These are phyloP conservation scores for Lycia hirtaria DNA, from an alignment of 2,888 invertebrate genomes.

Conservation along the genomic window DNA sequence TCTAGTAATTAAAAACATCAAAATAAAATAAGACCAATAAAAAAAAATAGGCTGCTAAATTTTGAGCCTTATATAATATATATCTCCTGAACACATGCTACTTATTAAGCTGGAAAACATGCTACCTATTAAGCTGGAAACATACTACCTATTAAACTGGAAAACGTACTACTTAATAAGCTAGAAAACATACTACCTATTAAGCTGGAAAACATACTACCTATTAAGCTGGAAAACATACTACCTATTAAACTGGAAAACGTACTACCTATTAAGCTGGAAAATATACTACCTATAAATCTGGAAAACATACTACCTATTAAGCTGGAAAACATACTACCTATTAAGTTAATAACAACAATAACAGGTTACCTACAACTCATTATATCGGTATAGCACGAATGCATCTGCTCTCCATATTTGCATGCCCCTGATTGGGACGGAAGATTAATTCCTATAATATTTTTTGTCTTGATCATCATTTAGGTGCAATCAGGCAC, in stretches of 20 bases:
- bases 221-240: no score
- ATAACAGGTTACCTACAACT: constrained; percentile 41
- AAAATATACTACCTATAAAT: no score
- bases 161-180: no score
- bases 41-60: no score
- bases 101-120: neutral
- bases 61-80: no score
- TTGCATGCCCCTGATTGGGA: constrained; percentile 82
- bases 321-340: constrained; percentile 6
- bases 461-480: constrained; percentile 82
- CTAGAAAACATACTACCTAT: no score
- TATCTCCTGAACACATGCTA: constrained; percentile 6
- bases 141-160: no score
- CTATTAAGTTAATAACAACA: constrained; percentile 29
- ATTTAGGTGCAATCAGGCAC: constrained; percentile 82
- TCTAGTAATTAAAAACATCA: no score
- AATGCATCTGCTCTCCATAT: constrained; percentile 76
- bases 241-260: no score
- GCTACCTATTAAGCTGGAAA: constrained; percentile 32
- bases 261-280: no score
- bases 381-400: constrained; percentile 69
- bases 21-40: no score
- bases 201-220: no score
- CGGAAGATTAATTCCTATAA: constrained; percentile 80
- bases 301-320: constrained; percentile 7